Evolutionary conservation across 2,113 vertebrate species (phyloP).

Genomic region (Mirounga angustirostris): DNA sequence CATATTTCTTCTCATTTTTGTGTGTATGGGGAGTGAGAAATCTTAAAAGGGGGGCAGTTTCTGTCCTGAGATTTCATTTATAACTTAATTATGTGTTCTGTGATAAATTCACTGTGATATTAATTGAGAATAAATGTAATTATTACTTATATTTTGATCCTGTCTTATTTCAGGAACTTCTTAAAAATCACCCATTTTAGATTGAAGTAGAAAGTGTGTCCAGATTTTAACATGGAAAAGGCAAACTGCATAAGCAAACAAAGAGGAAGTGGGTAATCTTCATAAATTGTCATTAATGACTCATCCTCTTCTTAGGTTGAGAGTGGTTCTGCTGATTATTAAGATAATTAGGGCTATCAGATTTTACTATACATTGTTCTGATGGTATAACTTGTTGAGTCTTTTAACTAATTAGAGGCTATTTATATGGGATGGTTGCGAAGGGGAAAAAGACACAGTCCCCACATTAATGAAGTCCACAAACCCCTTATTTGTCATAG

Average conservation of each 20-base stretch:
- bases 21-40: constrained; percentile 7
- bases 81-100: constrained; percentile 76
- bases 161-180: constrained; percentile 82
- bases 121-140: constrained; percentile 79
- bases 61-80: constrained; percentile 71
- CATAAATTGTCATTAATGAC: constrained; percentile 79
- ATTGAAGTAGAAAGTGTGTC: constrained; percentile 82
- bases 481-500: constrained; percentile 78
- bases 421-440: constrained; percentile 82
- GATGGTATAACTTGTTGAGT: constrained; percentile 86
- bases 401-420: constrained; percentile 87
- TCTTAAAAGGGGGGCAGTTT: constrained; percentile 21
- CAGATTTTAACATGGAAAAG: constrained; percentile 81
- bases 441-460: constrained; percentile 78
- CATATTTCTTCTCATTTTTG: constrained; percentile 58
- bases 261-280: constrained; percentile 79
- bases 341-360: constrained; percentile 87
- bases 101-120: constrained; percentile 73
- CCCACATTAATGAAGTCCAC: constrained; percentile 81
- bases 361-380: constrained; percentile 84
- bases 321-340: constrained; percentile 87
- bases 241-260: constrained; percentile 77
- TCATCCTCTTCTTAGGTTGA: constrained; percentile 86
- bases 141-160: constrained; percentile 79
- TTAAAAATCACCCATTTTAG: constrained; percentile 84